These are phyloP conservation scores for Chouioia cunea DNA, from an alignment of 2,888 invertebrate genomes.

Conservation along the genomic window DNA sequence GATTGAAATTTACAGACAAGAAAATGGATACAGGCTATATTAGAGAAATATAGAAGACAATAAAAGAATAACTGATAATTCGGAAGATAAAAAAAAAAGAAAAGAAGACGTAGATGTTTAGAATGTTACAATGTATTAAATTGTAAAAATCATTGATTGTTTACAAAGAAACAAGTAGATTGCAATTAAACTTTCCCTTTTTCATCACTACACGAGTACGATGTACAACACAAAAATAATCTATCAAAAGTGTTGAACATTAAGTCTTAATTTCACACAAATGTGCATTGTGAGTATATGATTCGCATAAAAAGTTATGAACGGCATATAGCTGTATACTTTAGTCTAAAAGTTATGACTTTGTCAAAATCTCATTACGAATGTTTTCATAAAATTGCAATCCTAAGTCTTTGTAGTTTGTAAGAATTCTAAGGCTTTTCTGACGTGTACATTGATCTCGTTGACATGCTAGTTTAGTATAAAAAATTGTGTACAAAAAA, in stretches of 20 bases:
- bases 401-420: conserved; percentile 33
- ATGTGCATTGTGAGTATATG: conserved; percentile 21
- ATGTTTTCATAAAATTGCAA: conserved; percentile 34
- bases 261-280: conserved; percentile 44
- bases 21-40: too few species aligned
- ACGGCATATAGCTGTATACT: conserved; percentile 26
- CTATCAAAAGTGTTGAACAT: conserved; percentile 34
- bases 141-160: conserved; percentile 30
- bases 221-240: conserved; percentile 44
- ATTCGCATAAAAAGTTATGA: conserved; percentile 32
- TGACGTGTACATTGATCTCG: conserved; percentile 39
- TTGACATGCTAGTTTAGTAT: conserved; percentile 40
- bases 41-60: too few species aligned
- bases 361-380: conserved; percentile 29
- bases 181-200: conserved; percentile 12
- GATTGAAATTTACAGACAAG: too few species aligned
- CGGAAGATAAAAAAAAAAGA: too few species aligned
- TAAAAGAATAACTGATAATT: too few species aligned
- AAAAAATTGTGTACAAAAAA: conserved; percentile 48
- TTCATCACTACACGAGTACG: conserved; percentile 24
- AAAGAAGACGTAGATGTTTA: too few species aligned
- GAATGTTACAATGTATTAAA: conserved; percentile 4
- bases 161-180: conserved; percentile 37
- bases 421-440: conserved; percentile 40
- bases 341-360: conserved; percentile 38